Percentiles rank a stretch among this genome's conserved stretches.
Conservation (phyloP, 2,113 vertebrate genomes). For the Amblyornis subalaris region DNA sequence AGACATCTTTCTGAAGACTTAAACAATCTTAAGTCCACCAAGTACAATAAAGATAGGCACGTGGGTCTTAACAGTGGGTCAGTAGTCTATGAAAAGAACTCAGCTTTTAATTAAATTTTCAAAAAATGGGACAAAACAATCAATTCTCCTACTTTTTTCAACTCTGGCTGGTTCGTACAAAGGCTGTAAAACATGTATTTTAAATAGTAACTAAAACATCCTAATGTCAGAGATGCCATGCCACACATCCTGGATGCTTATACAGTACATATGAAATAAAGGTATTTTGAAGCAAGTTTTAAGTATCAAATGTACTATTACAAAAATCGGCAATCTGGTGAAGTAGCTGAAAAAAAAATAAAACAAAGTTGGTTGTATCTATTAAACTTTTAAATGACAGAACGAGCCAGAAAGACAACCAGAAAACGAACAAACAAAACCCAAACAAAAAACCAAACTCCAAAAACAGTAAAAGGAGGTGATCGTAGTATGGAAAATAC, state of each 20-base stretch:
- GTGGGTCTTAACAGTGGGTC: not conserved
- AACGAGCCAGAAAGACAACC: not conserved
- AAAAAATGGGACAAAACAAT: not conserved
- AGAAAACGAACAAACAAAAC: not conserved
- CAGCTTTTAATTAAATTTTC: not conserved
- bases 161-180: not conserved
- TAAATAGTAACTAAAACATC: not conserved
- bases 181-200: not conserved
- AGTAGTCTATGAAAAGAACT: not conserved
- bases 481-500: not conserved
- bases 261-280: not conserved
- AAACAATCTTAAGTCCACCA: not conserved
- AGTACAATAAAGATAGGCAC: not conserved
- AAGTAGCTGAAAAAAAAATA: not conserved
- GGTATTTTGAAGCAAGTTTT: not conserved
- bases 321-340: not conserved
- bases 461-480: not conserved
- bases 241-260: not conserved
- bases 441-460: not conserved
- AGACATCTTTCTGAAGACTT: not conserved
- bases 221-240: not conserved
- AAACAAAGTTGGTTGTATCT: not conserved
- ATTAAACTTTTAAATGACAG: not conserved
- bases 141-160: not conserved
- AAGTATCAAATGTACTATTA: not conserved